Evolutionary conservation across 2,888 invertebrate genomes (phyloP).

Genomic region (Epirrhoe alternata): DNA sequence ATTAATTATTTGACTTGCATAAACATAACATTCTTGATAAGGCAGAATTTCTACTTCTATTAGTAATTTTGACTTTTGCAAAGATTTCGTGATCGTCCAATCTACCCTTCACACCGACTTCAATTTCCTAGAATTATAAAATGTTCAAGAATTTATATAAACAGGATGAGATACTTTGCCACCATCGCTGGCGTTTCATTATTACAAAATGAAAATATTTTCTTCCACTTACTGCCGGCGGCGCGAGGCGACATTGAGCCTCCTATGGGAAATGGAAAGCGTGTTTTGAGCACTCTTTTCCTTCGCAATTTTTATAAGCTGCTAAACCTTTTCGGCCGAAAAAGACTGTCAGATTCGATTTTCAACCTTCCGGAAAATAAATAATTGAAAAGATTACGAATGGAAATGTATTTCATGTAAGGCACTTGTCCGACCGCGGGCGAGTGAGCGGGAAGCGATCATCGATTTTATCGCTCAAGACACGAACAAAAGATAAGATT

Average conservation of each 20-base stretch:
- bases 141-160: background rate
- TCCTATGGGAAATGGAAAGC: constrained; percentile 16
- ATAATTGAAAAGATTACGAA: background rate
- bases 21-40: too few relatives aligned
- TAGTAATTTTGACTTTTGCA: background rate
- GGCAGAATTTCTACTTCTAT: too few relatives aligned
- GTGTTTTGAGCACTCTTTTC: constrained; percentile 10
- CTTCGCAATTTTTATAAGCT: constrained; percentile 15
- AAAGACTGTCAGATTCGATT: constrained; percentile 2
- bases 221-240: background rate
- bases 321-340: background rate
- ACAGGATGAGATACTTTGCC: background rate
- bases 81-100: background rate
- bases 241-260: constrained; percentile 5
- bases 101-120: background rate
- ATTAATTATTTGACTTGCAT: too few relatives aligned
- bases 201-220: constrained; percentile 10
- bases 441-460: too few relatives aligned
- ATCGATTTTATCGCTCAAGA: too few relatives aligned
- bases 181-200: background rate
- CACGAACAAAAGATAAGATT: too few relatives aligned
- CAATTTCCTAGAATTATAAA: background rate
- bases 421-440: too few relatives aligned
- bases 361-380: background rate
- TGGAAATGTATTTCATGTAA: background rate